These are phyloP conservation scores for Drosophila sp. DNA, from an alignment of 1,140 invertebrate species.

Conservation along the genomic window DNA sequence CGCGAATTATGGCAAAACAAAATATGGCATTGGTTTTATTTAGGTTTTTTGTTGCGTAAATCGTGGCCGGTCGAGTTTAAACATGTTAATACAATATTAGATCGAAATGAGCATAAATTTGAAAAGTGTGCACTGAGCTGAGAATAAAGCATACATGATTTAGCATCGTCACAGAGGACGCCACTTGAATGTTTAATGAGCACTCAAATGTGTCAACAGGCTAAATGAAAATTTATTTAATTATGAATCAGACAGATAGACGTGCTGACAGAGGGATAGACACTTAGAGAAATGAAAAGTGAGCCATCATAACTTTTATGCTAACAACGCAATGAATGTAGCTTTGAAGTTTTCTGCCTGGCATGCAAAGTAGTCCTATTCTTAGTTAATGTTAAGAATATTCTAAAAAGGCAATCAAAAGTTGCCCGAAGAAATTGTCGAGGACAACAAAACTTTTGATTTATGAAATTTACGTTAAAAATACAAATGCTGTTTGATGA, in stretches of 20 bases:
- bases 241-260: constrained; percentile 58
- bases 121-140: constrained; percentile 49
- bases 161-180: constrained; percentile 49
- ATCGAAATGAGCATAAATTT: constrained; percentile 75
- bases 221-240: constrained; percentile 81
- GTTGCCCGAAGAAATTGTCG: constrained; percentile 55
- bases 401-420: constrained; percentile 76
- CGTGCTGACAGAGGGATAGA: background rate
- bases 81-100: constrained; percentile 73
- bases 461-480: constrained; percentile 79
- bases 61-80: constrained; percentile 63
- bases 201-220: constrained; percentile 81
- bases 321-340: constrained; percentile 17
- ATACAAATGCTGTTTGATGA: constrained; percentile 81
- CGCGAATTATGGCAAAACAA: constrained; percentile 56
- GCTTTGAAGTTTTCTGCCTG: constrained; percentile 41
- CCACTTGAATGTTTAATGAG: constrained; percentile 80
- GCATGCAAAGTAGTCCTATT: constrained; percentile 26
- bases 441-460: constrained; percentile 71
- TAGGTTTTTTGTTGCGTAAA: constrained; percentile 49
- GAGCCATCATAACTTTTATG: constrained; percentile 43
- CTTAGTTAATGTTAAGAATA: constrained; percentile 25
- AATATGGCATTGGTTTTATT: constrained; percentile 41
- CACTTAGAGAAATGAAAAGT: constrained; percentile 44
- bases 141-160: constrained; percentile 73